These are phyloP conservation scores for Ecliptopera silaceata DNA, from an alignment of 2,888 invertebrate genomes.

Conservation along the genomic window DNA sequence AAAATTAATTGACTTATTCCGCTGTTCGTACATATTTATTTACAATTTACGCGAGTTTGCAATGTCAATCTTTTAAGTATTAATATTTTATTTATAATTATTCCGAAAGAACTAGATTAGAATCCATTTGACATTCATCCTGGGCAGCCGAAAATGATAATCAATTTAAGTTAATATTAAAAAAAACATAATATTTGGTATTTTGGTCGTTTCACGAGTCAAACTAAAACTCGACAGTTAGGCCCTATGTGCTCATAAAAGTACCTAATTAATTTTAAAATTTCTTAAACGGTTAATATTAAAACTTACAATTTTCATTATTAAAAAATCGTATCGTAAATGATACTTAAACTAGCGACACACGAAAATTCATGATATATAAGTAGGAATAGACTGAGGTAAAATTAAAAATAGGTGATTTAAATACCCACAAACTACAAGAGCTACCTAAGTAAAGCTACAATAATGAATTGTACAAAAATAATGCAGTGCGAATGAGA, in stretches of 20 bases:
- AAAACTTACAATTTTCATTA: conserved; percentile 36
- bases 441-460: conserved; percentile 55
- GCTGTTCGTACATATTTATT: conserved; percentile 35
- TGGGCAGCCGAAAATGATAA: conserved; percentile 4
- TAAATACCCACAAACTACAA: conserved; percentile 51
- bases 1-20: not conserved
- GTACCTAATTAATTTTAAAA: conserved; percentile 15
- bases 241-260: conserved; percentile 51
- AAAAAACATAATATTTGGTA: conserved; percentile 59
- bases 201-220: conserved; percentile 60
- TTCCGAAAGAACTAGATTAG: not conserved
- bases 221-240: conserved; percentile 62
- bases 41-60: conserved; percentile 39
- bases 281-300: conserved; percentile 6
- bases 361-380: conserved; percentile 58
- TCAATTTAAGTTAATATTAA: conserved; percentile 24
- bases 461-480: conserved; percentile 59
- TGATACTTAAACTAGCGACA: conserved; percentile 61
- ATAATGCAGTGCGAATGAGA: conserved; percentile 60
- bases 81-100: not conserved
- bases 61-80: not conserved
- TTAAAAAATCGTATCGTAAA: conserved; percentile 52
- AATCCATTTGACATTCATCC: conserved; percentile 2
- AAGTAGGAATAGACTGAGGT: conserved; percentile 73
- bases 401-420: conserved; percentile 49